Evolutionary conservation across 2,888 invertebrate species (phyloP), one percentile per base, ranked within the genome.

Genomic region (Agrotis clavis): DNA sequence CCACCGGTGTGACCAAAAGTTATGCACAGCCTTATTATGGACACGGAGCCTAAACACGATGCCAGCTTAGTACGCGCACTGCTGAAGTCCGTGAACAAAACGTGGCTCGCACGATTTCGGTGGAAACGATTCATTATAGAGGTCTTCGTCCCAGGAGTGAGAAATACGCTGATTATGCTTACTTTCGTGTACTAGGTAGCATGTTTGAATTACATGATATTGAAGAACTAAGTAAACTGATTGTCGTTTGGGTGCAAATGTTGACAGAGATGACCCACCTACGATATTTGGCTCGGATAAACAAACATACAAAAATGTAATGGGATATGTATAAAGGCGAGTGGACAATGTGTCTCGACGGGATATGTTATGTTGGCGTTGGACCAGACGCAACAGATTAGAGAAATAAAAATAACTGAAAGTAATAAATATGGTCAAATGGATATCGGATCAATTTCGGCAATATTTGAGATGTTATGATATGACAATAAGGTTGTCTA

Each of bases 221-320:
- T 71, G 45, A 61, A 61, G 19, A 50, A 45, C 51, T 47, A 57
- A 50, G 47, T 57, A 79, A 75, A 72, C 56, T 19, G 54, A 70
- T 51, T 61, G 47, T n/a, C 41, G 30, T 51, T 35, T 64, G 6
- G 4, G 25, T 45, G 60, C 25, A 56, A n/a, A 67, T 71, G 57
- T 63, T 70, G 62, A 67, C 64, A 51, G 59, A 75, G 35, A 76
- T 73, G 53, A 54, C 30, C 59, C 35, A 74, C 35, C 64, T 51
- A 76, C 53, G 50, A 57, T 68, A 57, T 83, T 76, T 67, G 41
- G 68, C 30, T 68, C 19, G 35, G 61, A 73, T 64, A 76, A 75
- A 75, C 62, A 76, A 65, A 71, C 59, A 70, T 30, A 64, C 47
- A 61, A 16, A 53, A 35, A 75, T 81, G 67, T 68, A 68, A 81